Conservation (phyloP, 2,113 vertebrate species). For the Chelonoidis abingdonii region DNA sequence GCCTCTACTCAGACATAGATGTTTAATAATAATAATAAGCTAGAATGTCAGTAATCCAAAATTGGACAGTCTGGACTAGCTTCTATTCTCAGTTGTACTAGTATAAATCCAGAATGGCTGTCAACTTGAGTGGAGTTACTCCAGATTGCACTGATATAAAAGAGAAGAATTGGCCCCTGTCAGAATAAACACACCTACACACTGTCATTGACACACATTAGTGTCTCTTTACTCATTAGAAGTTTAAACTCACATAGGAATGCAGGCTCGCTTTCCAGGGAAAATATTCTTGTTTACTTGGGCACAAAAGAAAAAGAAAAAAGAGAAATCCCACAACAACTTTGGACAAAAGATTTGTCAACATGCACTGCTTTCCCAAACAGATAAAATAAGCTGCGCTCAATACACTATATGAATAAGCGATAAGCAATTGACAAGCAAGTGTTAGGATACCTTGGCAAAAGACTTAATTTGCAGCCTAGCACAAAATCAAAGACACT, state of each 20-base stretch:
- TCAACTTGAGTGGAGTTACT: neutral
- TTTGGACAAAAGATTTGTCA: conserved; percentile 42
- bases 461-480: conserved; percentile 80
- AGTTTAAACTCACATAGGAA: neutral
- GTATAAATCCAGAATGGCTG: neutral
- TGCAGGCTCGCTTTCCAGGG: neutral
- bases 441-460: conserved; percentile 63
- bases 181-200: neutral
- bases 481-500: conserved; percentile 80
- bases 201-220: neutral
- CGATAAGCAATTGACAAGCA: conserved; percentile 62
- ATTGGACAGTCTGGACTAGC: rapidly evolving
- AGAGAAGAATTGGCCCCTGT: neutral
- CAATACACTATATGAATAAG: conserved; percentile 55
- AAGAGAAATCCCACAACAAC: neutral
- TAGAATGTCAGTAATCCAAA: neutral
- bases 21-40: neutral
- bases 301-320: conserved; percentile 13
- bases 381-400: conserved; percentile 24
- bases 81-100: neutral
- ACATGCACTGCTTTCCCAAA: neutral
- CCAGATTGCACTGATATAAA: neutral
- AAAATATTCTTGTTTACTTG: conserved; percentile 40
- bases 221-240: conserved; percentile 28
- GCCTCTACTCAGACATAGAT: neutral